Conservation (phyloP, 64 coral and sea anemone species). For the Pachyseris speciosa region DNA sequence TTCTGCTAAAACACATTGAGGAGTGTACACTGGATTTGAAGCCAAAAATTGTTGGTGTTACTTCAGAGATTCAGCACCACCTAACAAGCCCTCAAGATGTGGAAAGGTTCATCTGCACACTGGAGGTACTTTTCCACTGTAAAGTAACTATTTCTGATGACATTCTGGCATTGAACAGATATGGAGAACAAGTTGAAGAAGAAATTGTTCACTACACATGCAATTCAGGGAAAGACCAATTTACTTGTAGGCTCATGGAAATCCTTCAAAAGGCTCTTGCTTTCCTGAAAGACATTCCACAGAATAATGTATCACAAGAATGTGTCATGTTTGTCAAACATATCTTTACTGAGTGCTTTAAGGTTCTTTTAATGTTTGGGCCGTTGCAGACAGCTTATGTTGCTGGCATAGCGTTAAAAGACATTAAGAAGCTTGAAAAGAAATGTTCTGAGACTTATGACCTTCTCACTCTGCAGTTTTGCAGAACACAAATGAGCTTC, state of each 20-base stretch:
- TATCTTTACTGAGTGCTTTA: background rate
- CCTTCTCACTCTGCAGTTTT: background rate
- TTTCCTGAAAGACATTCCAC: constrained; percentile 8
- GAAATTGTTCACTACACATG: background rate
- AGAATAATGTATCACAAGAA: background rate
- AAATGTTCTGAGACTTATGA: background rate
- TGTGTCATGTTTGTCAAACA: constrained; percentile 2
- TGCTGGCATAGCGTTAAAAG: background rate
- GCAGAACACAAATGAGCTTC: constrained; percentile 10
- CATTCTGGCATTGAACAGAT: constrained; percentile 50
- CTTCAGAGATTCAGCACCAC: background rate
- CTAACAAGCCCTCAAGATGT: background rate
- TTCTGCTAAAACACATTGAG: background rate
- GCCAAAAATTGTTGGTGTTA: constrained; percentile 48
- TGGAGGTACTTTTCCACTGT: constrained; percentile 4
- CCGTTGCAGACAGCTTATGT: background rate
- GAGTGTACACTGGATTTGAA: background rate
- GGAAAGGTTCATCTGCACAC: background rate
- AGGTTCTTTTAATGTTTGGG: constrained; percentile 48
- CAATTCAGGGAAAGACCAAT: background rate
- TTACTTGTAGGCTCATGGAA: background rate
- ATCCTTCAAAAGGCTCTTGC: background rate
- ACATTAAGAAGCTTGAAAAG: constrained; percentile 55
- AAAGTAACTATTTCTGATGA: constrained; percentile 38
- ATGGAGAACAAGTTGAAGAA: constrained; percentile 44